phyloP scores from a whole-genome alignment of 2,113 vertebrate genomes.

The Pionites leucogaster region DNA sequence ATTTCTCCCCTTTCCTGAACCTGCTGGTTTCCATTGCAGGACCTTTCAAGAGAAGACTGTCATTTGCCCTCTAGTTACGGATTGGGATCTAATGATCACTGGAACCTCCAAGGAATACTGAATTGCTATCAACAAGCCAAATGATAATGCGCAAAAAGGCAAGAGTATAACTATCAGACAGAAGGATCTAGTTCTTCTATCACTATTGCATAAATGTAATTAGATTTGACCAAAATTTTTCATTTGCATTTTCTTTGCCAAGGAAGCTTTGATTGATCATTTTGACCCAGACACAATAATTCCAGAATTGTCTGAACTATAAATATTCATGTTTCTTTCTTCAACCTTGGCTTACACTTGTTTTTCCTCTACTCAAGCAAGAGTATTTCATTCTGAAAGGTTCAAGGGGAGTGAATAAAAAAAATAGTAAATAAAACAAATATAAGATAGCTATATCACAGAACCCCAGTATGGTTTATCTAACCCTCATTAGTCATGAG shows the following conservation, averaged over 20 bases:
- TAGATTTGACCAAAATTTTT: not conserved
- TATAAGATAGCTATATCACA: not conserved
- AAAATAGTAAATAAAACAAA: conserved; percentile 21
- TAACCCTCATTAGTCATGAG: not conserved
- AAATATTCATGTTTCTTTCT: conserved; percentile 32
- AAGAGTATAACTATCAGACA: not conserved
- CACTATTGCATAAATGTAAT: not conserved
- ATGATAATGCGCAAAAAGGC: not conserved
- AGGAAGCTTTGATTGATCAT: not conserved
- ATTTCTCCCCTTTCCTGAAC: not conserved
- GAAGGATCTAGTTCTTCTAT: not conserved
- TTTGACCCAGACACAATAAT: conserved; percentile 58
- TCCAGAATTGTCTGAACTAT: conserved; percentile 12
- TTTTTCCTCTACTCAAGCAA: not conserved
- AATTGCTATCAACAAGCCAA: not conserved
- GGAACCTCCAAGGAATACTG: not conserved
- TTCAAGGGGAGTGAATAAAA: not conserved
- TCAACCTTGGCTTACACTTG: not conserved
- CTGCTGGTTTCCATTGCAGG: not conserved
- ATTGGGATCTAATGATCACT: not conserved
- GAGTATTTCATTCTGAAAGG: conserved; percentile 16
- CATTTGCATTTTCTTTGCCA: not conserved
- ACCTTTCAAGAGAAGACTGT: not conserved
- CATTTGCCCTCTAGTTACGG: not conserved
- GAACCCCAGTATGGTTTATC: not conserved